Percentiles rank a stretch among this genome's conserved stretches.
These are phyloP conservation scores for Melanotaenia pygmaea DNA, from an alignment of 2,797 vertebrate species.

Conservation along the genomic window DNA sequence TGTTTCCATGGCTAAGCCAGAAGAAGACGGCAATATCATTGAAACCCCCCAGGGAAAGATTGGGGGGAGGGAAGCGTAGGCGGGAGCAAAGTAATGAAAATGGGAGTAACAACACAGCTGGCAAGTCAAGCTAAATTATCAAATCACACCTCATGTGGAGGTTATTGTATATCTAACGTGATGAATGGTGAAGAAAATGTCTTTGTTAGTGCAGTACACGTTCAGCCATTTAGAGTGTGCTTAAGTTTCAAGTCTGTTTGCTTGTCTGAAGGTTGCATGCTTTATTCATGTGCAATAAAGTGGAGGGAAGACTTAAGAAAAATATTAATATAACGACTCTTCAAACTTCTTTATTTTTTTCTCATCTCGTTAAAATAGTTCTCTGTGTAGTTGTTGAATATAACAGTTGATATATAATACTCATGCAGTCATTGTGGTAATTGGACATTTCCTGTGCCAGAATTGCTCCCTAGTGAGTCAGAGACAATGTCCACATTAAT, in stretches of 20 bases:
- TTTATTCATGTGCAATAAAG: neutral
- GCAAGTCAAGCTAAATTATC: slow-evolving; percentile 68
- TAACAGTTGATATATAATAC: slow-evolving; percentile 5
- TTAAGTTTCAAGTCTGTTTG: slow-evolving; percentile 5
- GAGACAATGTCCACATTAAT: neutral
- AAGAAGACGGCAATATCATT: slow-evolving; percentile 60
- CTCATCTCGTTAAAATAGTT: neutral
- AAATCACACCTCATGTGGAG: slow-evolving; percentile 53
- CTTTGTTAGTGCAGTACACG: slow-evolving; percentile 21
- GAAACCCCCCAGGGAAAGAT: slow-evolving; percentile 44
- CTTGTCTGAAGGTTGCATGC: neutral
- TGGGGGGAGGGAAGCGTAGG: slow-evolving; percentile 58
- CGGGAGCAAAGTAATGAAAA: slow-evolving; percentile 73
- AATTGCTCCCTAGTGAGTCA: neutral
- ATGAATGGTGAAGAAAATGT: slow-evolving; percentile 47
- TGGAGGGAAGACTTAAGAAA: neutral
- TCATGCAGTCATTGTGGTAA: neutral
- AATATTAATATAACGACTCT: neutral
- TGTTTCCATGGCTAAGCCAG: slow-evolving; percentile 40
- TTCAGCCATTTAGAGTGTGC: slow-evolving; percentile 2
- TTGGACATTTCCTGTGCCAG: too few relatives aligned
- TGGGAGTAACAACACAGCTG: slow-evolving; percentile 74
- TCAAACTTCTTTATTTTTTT: neutral
- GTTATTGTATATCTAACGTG: slow-evolving; percentile 50
- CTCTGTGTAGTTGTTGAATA: slow-evolving; percentile 11